Base-by-base conservation (phyloP, 2,888 invertebrate genomes). In the Sinhomidia bicolor region DNA sequence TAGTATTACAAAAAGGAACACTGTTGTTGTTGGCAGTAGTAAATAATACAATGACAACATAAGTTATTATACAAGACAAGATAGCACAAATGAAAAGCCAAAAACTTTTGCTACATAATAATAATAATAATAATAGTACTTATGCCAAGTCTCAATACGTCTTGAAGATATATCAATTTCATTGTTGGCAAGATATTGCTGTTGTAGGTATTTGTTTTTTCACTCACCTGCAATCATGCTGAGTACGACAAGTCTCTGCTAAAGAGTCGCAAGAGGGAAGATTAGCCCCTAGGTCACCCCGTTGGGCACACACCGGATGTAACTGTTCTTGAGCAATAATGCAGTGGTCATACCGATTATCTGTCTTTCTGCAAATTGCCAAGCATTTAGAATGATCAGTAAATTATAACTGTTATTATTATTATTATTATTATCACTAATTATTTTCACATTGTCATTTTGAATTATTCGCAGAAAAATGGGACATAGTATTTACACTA, bases 241-340 rank as follows among this genome's bases (percentile, higher is more conserved):
- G 96, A 93, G 96, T 96, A 91, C 96, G 95, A 94, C 98, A 98
- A 92, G 95, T 95, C 93, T 97, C 96, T 36, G 97, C 97, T 62
- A 98, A 95, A 89, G 96, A 96, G 93, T 97, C 96, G 94, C 98
- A 98, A 84, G 97, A 96, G n/a, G 97, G 97, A 91, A 96, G 96
- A 74, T 97, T 93, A 91, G 93, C 93, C 88, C 96, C 95, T 65
- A 92, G 89, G 74, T 96, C 95, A 88, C 96, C 95, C 86, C 97
- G 95, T 94, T 97, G 97, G 79, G 98, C 98, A 94, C 98, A 90
- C 68, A 96, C 95, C 10, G 98, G 98, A 94, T 98, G 98, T 90
- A 98, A 95, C 93, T 97, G 96, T 94, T 98, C 97, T 94, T 98
- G 97, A 90, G 98, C 97, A 93, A 96, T 95, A 95, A 97, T 96